phyloP scores from a whole-genome alignment of 1,140 invertebrate species.

The Ylistrum balloti region DNA sequence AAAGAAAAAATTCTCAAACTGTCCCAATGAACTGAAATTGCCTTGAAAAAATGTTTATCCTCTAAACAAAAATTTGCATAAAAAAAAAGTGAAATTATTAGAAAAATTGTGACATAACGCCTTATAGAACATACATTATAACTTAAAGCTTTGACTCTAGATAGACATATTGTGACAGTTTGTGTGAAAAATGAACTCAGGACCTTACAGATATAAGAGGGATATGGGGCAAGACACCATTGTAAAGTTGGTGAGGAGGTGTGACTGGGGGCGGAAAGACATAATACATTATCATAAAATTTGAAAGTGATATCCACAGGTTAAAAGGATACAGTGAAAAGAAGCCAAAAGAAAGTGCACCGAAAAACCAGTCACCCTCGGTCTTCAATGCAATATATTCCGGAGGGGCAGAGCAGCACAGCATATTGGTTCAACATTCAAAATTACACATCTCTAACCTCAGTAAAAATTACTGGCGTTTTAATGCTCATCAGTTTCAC shows the following conservation, averaged over 20 bases:
- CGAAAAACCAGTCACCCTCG: not conserved
- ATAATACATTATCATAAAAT: slow-evolving; percentile 22
- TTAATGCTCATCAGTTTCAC: not conserved
- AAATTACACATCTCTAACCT: not conserved
- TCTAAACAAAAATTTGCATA: not conserved
- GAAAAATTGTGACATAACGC: slow-evolving; percentile 33
- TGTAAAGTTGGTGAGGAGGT: not conserved
- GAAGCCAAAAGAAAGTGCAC: not conserved
- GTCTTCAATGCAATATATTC: not conserved
- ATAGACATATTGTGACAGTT: not conserved
- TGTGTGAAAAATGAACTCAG: not conserved
- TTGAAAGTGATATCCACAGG: slow-evolving; percentile 5
- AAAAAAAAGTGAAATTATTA: not conserved
- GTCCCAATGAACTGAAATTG: not conserved
- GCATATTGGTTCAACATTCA: not conserved
- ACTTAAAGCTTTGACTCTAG: not conserved
- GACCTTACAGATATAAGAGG: not conserved
- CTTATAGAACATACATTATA: not conserved
- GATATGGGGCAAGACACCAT: not conserved
- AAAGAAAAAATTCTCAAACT: not conserved
- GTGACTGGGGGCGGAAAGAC: not conserved
- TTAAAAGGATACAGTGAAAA: slow-evolving; percentile 1
- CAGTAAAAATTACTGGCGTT: not conserved
- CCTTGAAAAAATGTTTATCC: slow-evolving; percentile 39
- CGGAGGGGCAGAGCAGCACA: not conserved